Evolutionary conservation across 2,888 invertebrate genomes (phyloP), one percentile per base, ranked within the genome.

Genomic region (Rhamnusium bicolor): DNA sequence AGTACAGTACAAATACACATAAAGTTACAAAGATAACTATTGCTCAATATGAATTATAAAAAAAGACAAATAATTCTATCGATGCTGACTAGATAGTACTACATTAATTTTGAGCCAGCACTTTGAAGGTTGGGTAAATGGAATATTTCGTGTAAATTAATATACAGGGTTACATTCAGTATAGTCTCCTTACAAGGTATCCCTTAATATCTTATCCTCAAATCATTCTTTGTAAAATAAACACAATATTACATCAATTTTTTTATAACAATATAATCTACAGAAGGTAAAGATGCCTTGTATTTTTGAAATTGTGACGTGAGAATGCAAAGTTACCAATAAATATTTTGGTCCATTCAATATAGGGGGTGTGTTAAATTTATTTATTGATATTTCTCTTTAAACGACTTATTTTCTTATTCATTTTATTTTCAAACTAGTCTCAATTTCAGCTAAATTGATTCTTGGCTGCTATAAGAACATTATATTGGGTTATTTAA

Each of bases 21-120:
- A 51, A 63, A 49, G 32, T 51, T 27, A 65, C 29, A 65, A 63
- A 63, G 49, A 65, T 19, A 65, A 49, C 24, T 32, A 29, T 46
- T 61, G 51, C 29, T 53, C 29, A 61, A 47, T 47, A 61, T 47
- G 27, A 65, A 53, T 49, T 51, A 65, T 51, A 65, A 29, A 51
- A 51, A 53, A 51, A 53, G 16, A 49, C 54, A 72, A 62, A 68
- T 62, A 68, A 68, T 58, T 66, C 78, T 80, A 82, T 81, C 78
- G 79, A 82, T 82, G 84, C 84, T 84, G 86, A 86, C 86, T 86
- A 85, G 86, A 86, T 81, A 82, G 81, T 84, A 82, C 83, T 83
- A 85, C 83, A 84, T 83, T 84, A 83, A 85, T 83, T 75, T 83
- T 84, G 82, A 84, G 86, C 84, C 84, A 85, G 85, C 84, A 83